Base-by-base conservation (phyloP, 2,888 invertebrate genomes). In the Ethmia dodecea region DNA sequence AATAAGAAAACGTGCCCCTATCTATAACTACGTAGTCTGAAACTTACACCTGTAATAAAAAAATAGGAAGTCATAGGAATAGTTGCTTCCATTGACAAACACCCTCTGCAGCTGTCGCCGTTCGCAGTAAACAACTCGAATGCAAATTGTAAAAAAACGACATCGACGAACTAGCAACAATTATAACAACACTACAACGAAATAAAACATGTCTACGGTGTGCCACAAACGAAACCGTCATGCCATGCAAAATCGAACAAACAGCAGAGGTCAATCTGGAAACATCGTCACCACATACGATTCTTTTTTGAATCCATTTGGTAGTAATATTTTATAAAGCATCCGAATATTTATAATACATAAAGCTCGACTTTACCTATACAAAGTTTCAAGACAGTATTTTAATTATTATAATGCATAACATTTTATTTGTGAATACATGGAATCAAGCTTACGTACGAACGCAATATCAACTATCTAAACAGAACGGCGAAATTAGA, bases 171-270 rank as follows among this genome's bases (percentile, higher is more conserved):
- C 72, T 74, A 73, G 78, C 73, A 62, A 62, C 59, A 55, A 65
- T 68, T 52, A 31, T 34, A 38, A 63, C 45, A 60, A 62, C 39
- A 60, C 65, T 66, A 69, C 63, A 57, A 53, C 60, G 51, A 60
- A 60, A 69, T 54, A 58, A 66, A 64, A 60, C 47, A 48, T 33
- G 26, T 40, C 50, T 50, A 52, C 47, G 37, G 51, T 57, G 60
- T 57, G 60, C 60, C 60, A 70, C 65, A 76, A 72, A 65, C 56
- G 64, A 59, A 70, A 71, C 59, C 56, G 55, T 63, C 81, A 83
- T 83, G 80, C 81, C 79, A 84, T 83, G 83, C 83, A 80, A 74
- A 65, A 47, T 42, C 33, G 42, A 47, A 49, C 40, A 60, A 55
- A 46, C 40, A 50, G 43, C 49, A 52, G 51, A 43, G 33, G 30